Evolutionary conservation across 1,140 invertebrate species (phyloP).

Genomic region (Agrilus planipennis): DNA sequence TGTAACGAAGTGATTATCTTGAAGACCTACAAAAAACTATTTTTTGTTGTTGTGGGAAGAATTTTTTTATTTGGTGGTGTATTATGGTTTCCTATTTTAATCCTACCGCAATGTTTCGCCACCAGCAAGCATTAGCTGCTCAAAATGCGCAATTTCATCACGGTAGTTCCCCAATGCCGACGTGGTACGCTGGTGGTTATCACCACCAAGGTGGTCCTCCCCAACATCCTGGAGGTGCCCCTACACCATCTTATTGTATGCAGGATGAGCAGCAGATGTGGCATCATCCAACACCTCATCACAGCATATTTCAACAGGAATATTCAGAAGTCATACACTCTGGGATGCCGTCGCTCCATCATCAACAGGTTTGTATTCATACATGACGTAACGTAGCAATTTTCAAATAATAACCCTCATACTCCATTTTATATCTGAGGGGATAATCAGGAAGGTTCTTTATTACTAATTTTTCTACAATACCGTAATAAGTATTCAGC

Average conservation of each 20-base stretch:
- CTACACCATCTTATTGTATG: constrained; percentile 17
- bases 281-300: constrained; percentile 27
- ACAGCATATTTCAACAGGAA: constrained; percentile 27
- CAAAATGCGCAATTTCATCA: constrained; percentile 14
- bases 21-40: too few relatives aligned
- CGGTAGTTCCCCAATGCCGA: constrained; percentile 17
- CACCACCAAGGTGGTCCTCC: constrained; percentile 13
- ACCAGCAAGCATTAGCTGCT: constrained; percentile 35
- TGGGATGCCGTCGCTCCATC: constrained; percentile 15
- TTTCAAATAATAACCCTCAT: too few relatives aligned
- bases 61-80: too few relatives aligned
- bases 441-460: too few relatives aligned
- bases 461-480: too few relatives aligned
- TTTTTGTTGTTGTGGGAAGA: too few relatives aligned
- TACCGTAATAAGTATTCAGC: too few relatives aligned
- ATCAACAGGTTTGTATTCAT: too few relatives aligned
- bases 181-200: constrained; percentile 27
- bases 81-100: constrained; percentile 48
- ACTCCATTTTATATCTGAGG: too few relatives aligned
- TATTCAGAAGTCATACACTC: constrained; percentile 25
- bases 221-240: constrained; percentile 1
- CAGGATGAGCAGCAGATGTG: constrained; percentile 29
- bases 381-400: too few relatives aligned
- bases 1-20: too few relatives aligned
- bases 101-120: constrained; percentile 44